Conservation (phyloP, 1,140 invertebrate species). For the Trichonephila clavipes region DNA sequence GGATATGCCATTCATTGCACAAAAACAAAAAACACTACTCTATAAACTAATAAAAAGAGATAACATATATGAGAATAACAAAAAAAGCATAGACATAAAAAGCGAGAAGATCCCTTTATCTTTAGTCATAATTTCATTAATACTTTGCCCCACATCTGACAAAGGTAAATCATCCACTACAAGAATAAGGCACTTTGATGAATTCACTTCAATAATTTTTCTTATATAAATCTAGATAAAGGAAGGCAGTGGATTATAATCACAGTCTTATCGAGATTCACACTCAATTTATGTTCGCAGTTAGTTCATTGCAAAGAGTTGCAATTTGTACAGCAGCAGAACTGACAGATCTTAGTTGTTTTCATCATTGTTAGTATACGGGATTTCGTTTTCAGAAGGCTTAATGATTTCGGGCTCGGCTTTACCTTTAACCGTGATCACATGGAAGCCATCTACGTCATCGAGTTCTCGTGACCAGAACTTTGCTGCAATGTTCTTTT, state of each 20-base stretch:
- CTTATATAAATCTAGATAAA: neutral
- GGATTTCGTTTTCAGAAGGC: slow-evolving; percentile 51
- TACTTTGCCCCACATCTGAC: neutral
- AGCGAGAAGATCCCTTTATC: neutral
- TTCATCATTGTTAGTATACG: neutral
- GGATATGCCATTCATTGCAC: neutral
- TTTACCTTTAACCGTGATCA: slow-evolving; percentile 78
- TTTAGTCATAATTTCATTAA: neutral
- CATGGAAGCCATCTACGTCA: slow-evolving; percentile 91
- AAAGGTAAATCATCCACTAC: neutral
- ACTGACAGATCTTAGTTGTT: too few species aligned
- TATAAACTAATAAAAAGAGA: neutral
- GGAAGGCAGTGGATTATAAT: slow-evolving; percentile 28
- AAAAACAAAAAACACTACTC: neutral
- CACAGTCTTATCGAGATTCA: slow-evolving; percentile 38
- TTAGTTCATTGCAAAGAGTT: neutral
- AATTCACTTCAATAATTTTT: slow-evolving; percentile 10
- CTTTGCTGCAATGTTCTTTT: slow-evolving; percentile 89
- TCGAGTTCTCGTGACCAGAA: slow-evolving; percentile 90
- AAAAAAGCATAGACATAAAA: neutral
- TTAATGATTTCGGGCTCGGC: slow-evolving; percentile 19
- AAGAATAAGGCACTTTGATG: slow-evolving; percentile 25
- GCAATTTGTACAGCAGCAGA: neutral
- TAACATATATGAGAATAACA: neutral
- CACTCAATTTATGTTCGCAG: neutral